Evolutionary conservation across 92 coral and sea anemone species (phyloP), one percentile per base, ranked within the genome.

Genomic region (Phenganax subtilis): DNA sequence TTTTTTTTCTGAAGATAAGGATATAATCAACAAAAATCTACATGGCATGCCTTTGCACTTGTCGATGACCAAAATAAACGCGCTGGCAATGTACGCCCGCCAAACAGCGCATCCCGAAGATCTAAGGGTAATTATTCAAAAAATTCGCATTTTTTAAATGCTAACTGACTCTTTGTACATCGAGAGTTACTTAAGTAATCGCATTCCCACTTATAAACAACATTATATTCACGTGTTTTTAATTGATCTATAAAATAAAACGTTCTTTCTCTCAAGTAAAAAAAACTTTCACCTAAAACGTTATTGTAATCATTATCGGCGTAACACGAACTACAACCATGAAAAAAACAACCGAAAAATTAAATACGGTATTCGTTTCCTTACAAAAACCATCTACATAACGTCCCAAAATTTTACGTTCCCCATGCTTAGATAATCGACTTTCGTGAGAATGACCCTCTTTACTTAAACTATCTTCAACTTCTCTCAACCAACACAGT

Each of bases 171-270:
- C 54, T 61, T 28, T 54, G 82, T 59, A 59, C 14, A 58, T 10
- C 54, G 44, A 17, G 51, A 58, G 1, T 67, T 61, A 25, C 64
- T 28, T 58, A 78, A 59, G 58, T 31, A 78, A 10, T 78, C 82
- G 51, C 82, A 78, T 78, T 78, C 82, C 82, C 72, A 61, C 27
- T 17, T 59, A 54, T 78, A 20, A 75, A 75, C 60, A 61, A 78
- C 72, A 20, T 59, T 78, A 60, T 59, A 78, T 12, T 71, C 82
- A 10, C 7, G 8, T 25, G 47, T 58, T 25, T 78, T 29, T 17
- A 78, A 57, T 25, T 78, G 72, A 10, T 29, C 47, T 78, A 61
- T 25, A 76, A 76, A 54, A 54, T 16, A 27, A 11, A 20, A 55
- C 55, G 81, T 57, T 11, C 30, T 56, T 4, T 28, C 25, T 17